Evolutionary conservation across 92 coral and sea anemone species (phyloP), one percentile per base, ranked within the genome.

Genomic region (Plumapathes pennacea): DNA sequence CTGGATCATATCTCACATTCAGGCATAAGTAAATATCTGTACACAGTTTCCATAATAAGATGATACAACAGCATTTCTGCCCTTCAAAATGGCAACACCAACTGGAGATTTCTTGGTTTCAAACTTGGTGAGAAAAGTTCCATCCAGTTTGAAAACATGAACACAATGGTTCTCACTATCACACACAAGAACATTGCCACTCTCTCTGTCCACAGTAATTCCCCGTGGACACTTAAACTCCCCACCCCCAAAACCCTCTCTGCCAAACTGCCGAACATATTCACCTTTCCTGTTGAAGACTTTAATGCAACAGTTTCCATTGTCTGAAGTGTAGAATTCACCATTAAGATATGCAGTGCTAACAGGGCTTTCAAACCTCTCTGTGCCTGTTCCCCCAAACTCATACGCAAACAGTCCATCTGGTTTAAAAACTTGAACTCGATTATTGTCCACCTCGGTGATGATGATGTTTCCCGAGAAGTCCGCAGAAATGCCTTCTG

Each of bases 181-280:
- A 21, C 86, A 76, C 8, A 87, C 96, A 54, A 87, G 72, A 18
- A 87, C 21, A 22, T 69, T 48, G 11, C 73, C 89, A 36, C 80
- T 74, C 8, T 49, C 28, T 42, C 69, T 56, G 49, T 87, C 96
- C 31, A 87, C 47, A 4, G 69, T 71, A 47, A 87, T 55, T 46
- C 96, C 89, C 47, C 96, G 82, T 32, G 96, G 96, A 32, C 96
- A 87, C 4, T 62, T 49, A 29, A 87, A 87, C 44, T 78, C 96
- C 26, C 96, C 89, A n/a, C 73, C 50, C 0, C 77, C 83, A 31
- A 19, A 54, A 0, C 96, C 96, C 36, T 77, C 86, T 18, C 84
- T 61, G 0, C 96, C 96, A 83, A 87, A 87, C 77, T 87, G 96
- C 25, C 96, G 81, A 13, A 77, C 83, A 54, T 87, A 87, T 17